Evolutionary conservation across 2,113 vertebrate species (phyloP).

Genomic region (Lynx canadensis): DNA sequence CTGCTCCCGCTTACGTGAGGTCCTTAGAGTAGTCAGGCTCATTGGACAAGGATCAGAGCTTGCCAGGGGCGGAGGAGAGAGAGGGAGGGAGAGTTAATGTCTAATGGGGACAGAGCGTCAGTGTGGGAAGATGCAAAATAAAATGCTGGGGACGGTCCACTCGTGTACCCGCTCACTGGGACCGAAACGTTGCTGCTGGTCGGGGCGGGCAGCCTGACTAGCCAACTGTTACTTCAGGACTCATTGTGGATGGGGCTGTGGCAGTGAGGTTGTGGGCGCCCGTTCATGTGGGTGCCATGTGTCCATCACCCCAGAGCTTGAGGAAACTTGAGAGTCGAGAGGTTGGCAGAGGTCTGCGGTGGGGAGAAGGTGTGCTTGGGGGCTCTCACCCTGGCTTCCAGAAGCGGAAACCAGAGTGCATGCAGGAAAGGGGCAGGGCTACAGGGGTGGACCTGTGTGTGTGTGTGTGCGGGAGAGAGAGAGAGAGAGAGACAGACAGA

Average conservation of each 20-base stretch:
- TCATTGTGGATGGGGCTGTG: accelerated
- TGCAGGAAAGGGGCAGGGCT: not conserved
- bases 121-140: not conserved
- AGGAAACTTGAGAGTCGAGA: not conserved
- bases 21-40: not conserved
- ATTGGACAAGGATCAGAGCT: not conserved
- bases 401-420: not conserved
- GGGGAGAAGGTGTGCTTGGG: not conserved
- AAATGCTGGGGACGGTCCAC: not conserved
- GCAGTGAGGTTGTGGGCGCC: accelerated
- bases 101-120: not conserved
- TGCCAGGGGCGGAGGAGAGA: not conserved
- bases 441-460: not conserved
- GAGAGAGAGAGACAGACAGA: too few species aligned
- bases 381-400: not conserved
- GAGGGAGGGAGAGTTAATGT: accelerated
- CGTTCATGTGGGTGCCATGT: accelerated
- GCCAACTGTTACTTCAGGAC: not conserved
- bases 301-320: not conserved
- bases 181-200: accelerated
- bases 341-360: not conserved
- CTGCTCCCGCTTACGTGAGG: accelerated
- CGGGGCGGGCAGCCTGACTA: accelerated
- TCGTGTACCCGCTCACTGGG: accelerated
- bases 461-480: not conserved